Evolutionary conservation across 2,888 invertebrate genomes (phyloP).

Genomic region (Tromatobia lineatoria): DNA sequence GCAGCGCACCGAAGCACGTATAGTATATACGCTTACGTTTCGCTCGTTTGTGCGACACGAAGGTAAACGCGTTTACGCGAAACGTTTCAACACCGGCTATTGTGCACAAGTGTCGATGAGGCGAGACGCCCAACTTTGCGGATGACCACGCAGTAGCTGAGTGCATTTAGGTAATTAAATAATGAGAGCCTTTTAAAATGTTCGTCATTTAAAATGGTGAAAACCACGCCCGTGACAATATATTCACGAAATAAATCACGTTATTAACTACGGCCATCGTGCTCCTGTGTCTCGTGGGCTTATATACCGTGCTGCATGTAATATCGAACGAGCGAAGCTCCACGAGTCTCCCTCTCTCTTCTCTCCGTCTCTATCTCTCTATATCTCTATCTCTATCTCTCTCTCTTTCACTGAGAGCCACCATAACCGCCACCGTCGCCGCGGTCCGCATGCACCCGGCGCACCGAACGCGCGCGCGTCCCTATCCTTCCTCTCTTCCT

Average conservation of each 20-base stretch:
- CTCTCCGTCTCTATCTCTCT: slow-evolving; percentile 43
- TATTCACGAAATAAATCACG: not conserved
- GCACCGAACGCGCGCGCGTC: slow-evolving; percentile 24
- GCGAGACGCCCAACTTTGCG: slow-evolving; percentile 74
- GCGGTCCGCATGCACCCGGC: slow-evolving; percentile 53
- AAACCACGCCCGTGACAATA: slow-evolving; percentile 60
- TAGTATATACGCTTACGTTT: not conserved
- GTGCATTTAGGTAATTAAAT: slow-evolving; percentile 80
- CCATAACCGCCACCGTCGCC: slow-evolving; percentile 57
- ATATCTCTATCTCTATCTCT: slow-evolving; percentile 32
- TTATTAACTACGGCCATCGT: slow-evolving; percentile 9
- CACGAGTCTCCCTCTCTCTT: slow-evolving; percentile 22
- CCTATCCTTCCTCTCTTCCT: not conserved
- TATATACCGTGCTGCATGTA: slow-evolving; percentile 12
- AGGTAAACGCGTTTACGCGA: slow-evolving; percentile 33
- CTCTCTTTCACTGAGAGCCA: slow-evolving; percentile 42
- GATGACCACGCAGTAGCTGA: slow-evolving; percentile 75
- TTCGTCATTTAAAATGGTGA: slow-evolving; percentile 23
- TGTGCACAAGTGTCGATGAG: slow-evolving; percentile 79
- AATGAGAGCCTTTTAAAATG: slow-evolving; percentile 37
- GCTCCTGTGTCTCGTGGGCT: slow-evolving; percentile 11
- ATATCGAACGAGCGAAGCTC: slow-evolving; percentile 32
- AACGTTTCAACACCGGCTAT: slow-evolving; percentile 59
- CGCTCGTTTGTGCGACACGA: not conserved
- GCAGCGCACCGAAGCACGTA: too few species aligned